Evolutionary conservation across 2,888 invertebrate genomes (phyloP).

Genomic region (Drosophila differens): DNA sequence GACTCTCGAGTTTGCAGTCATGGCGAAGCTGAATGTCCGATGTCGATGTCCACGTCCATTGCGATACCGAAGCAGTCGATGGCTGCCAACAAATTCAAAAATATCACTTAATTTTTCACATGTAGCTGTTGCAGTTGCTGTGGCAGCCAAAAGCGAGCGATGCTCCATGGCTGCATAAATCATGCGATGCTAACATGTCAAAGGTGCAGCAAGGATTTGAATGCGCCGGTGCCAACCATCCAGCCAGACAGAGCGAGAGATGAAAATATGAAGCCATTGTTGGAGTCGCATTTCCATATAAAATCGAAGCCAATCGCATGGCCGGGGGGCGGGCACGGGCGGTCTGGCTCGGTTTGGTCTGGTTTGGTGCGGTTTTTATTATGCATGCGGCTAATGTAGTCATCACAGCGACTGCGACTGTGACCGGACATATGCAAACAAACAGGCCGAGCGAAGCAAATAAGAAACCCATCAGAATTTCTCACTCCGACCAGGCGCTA

Average conservation of each 20-base stretch:
- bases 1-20: background rate
- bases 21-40: slow-evolving; percentile 6
- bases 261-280: slow-evolving; percentile 81
- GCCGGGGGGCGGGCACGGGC: slow-evolving; percentile 2
- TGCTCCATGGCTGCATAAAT: slow-evolving; percentile 78
- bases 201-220: slow-evolving; percentile 81
- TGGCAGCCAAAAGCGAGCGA: slow-evolving; percentile 48
- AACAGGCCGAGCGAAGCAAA: slow-evolving; percentile 69
- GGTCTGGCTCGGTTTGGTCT: slow-evolving; percentile 19
- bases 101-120: slow-evolving; percentile 81
- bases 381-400: slow-evolving; percentile 79
- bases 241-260: slow-evolving; percentile 44
- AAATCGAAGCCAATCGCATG: slow-evolving; percentile 64
- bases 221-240: slow-evolving; percentile 55
- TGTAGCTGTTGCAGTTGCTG: slow-evolving; percentile 52
- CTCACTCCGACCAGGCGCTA: slow-evolving; percentile 83
- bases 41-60: slow-evolving; percentile 14
- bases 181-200: slow-evolving; percentile 75
- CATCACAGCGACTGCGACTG: slow-evolving; percentile 55
- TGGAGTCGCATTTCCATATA: slow-evolving; percentile 76
- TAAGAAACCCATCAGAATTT: slow-evolving; percentile 81
- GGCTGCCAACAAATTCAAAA: slow-evolving; percentile 79
- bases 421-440: slow-evolving; percentile 61
- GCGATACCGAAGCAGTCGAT: slow-evolving; percentile 38
- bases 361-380: slow-evolving; percentile 46